Evolutionary conservation across 1,140 invertebrate genomes (phyloP), one percentile per base, ranked within the genome.

Genomic region (Neuroterus valhalla): DNA sequence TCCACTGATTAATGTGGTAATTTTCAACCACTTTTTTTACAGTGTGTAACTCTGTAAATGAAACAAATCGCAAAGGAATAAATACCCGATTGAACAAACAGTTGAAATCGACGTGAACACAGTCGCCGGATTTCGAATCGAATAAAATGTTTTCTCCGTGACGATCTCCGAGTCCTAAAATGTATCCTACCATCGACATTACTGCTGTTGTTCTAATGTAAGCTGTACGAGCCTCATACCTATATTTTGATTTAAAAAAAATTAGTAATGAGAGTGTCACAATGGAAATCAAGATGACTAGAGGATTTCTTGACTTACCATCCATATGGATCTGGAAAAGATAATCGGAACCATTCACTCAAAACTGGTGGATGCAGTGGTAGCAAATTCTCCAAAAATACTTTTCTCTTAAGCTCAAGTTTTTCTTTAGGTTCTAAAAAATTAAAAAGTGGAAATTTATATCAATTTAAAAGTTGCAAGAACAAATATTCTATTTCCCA

Each of bases 161-260:
- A 23, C 99, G 92, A 91, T 99, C 99, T 6, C 99, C 99, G 2
- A 99, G 91, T 8, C 98, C 98, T 21, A 99, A 91, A 73, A 99
- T 96, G 84, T 99, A 99, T 45, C 99, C 98, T 62, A 99, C 96
- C 92, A 99, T 98, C 1, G 97, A 98, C 95, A 99, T 99, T 0
- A 99, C 98, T 52, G 98, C 98, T 14, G 95, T 93, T 8, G 98
- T 98, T 75, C 96, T 92, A 68, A 96, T 95, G 84, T 97, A 99
- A 0, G 95, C 93, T 8, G 94, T 93, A 73, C 98, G 90, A 0
- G 98, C 98, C 85, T 94, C 92, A 81, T 96, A 96, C 94, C 93
- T 93, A 75, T 82, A 90, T 69, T 72, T 17, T 19, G 17, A n/a
- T 8, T n/a, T n/a, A n/a, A 68, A 75, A 69, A 72, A 69, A 19